Conservation (phyloP, 2,888 invertebrate species). For the Eristalis pertinax region DNA sequence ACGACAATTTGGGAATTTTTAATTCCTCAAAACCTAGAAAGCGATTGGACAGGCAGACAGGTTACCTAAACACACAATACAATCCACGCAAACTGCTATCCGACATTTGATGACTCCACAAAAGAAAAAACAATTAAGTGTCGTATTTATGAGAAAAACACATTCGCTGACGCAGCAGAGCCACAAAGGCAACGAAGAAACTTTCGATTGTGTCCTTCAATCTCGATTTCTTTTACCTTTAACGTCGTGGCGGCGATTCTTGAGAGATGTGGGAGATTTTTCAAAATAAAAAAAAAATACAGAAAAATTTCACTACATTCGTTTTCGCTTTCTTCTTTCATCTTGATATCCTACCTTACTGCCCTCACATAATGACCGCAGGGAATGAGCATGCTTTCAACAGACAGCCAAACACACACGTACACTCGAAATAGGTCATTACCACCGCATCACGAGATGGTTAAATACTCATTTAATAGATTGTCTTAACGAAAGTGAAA, state of each 20-base stretch:
- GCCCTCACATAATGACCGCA: constrained; percentile 36
- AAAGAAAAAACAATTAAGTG: not conserved
- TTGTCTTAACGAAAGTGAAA: constrained; percentile 58
- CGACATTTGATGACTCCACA: not conserved
- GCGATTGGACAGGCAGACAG: not conserved
- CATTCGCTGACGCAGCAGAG: not conserved
- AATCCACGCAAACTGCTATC: not conserved
- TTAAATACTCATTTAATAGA: constrained; percentile 33
- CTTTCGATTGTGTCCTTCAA: constrained; percentile 45
- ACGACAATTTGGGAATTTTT: constrained; percentile 23
- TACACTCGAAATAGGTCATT: constrained; percentile 51
- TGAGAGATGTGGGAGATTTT: constrained; percentile 19
- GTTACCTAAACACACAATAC: not conserved
- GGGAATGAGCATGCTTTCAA: constrained; percentile 11
- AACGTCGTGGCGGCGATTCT: constrained; percentile 17
- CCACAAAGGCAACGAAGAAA: not conserved
- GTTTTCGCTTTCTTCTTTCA: constrained; percentile 11
- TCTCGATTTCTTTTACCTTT: constrained; percentile 45
- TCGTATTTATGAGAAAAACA: not conserved
- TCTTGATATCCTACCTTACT: not conserved
- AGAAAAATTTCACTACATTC: constrained; percentile 41
- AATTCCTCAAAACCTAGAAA: constrained; percentile 3
- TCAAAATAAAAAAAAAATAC: too few species aligned
- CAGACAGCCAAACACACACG: constrained; percentile 16
- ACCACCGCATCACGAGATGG: constrained; percentile 39